Percentiles rank a stretch among this genome's conserved stretches.
Evolutionary conservation across 2,797 vertebrate species (phyloP).

Genomic region (Pseudomugil gertrudae): DNA sequence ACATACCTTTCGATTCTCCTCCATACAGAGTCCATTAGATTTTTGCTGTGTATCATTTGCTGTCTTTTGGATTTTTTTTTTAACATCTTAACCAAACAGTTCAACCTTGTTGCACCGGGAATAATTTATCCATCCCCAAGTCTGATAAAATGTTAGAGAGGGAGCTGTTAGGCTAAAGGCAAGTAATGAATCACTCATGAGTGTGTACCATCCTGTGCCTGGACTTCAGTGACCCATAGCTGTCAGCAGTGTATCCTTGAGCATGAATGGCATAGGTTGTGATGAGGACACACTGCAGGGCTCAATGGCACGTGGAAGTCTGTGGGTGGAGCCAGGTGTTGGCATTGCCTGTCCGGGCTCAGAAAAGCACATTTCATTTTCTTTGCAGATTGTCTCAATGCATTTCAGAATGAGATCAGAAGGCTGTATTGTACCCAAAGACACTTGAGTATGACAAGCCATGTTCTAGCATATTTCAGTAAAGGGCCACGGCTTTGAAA

Average conservation of each 20-base stretch:
- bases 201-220: constrained; percentile 69
- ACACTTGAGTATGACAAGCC: constrained; percentile 12
- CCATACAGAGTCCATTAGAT: constrained; percentile 5
- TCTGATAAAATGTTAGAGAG: constrained; percentile 57
- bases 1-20: constrained; percentile 27
- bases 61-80: constrained; percentile 34
- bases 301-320: constrained; percentile 47
- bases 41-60: constrained; percentile 15
- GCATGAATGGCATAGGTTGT: constrained; percentile 58
- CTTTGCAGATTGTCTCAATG: constrained; percentile 13
- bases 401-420: neutral
- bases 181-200: constrained; percentile 75
- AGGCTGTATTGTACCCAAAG: neutral
- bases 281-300: constrained; percentile 58
- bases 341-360: constrained; percentile 18
- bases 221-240: constrained; percentile 68
- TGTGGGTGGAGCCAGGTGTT: constrained; percentile 42
- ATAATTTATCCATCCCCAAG: constrained; percentile 15
- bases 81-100: constrained; percentile 11
- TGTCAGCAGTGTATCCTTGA: constrained; percentile 75
- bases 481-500: constrained; percentile 10
- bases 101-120: constrained; percentile 25
- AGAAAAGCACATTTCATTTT: constrained; percentile 14
- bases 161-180: constrained; percentile 41
- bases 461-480: constrained; percentile 5